Conservation (phyloP, 1,140 invertebrate species). For the Pseudoatta argentina region DNA sequence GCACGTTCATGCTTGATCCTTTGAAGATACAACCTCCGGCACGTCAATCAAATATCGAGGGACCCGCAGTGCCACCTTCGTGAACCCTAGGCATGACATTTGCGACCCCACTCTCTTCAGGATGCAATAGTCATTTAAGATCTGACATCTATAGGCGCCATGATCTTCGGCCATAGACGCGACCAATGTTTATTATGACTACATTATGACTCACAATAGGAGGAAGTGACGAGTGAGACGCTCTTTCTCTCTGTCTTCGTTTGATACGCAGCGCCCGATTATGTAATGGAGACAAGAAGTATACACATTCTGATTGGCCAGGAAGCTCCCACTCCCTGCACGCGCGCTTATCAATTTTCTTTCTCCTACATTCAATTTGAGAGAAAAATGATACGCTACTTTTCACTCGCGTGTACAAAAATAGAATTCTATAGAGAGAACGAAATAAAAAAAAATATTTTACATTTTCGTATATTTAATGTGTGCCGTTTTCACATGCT, state of each 20-base stretch:
- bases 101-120: constrained; percentile 36
- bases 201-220: constrained; percentile 66
- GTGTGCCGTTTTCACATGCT: background rate
- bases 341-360: constrained; percentile 7
- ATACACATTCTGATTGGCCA: constrained; percentile 28
- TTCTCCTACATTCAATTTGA: background rate
- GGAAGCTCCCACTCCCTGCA: background rate
- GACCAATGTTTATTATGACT: constrained; percentile 22
- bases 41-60: constrained; percentile 74
- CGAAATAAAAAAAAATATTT: background rate
- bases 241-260: background rate
- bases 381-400: background rate
- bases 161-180: constrained; percentile 16
- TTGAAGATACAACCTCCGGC: constrained; percentile 76
- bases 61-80: background rate
- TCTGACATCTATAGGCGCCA: constrained; percentile 56
- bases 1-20: constrained; percentile 73
- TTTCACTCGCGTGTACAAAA: background rate
- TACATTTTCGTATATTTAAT: background rate
- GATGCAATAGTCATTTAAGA: constrained; percentile 72
- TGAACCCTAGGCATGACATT: constrained; percentile 65
- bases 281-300: background rate
- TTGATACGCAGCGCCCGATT: background rate
- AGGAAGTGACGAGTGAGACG: constrained; percentile 37
- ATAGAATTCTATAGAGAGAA: background rate